Percentiles rank a stretch among this genome's conserved stretches.
Evolutionary conservation across 2,113 vertebrate species (phyloP).

Genomic region (Anoura caudifer): DNA sequence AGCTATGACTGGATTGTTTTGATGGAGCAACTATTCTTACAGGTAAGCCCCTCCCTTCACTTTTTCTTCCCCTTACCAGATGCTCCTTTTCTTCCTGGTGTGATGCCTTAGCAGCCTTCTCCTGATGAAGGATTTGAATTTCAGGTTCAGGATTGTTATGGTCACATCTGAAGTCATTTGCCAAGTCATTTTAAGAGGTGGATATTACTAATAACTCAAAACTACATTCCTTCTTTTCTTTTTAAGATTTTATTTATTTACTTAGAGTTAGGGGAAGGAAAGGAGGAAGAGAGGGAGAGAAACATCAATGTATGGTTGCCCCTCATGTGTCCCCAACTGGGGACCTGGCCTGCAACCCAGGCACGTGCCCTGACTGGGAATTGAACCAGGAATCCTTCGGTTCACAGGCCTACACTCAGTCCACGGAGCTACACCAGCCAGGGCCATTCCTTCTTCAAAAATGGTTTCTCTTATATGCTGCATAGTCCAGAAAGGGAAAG

Average conservation of each 20-base stretch:
- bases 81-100: background rate
- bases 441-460: background rate
- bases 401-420: too few species aligned
- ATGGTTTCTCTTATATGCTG: background rate
- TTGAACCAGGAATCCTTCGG: too few species aligned
- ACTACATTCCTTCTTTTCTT: background rate
- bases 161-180: background rate
- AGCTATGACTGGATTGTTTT: background rate
- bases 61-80: background rate
- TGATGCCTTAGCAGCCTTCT: background rate
- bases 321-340: too few species aligned
- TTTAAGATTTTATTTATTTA: too few species aligned
- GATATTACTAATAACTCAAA: background rate
- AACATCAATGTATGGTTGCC: too few species aligned
- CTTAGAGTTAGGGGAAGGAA: too few species aligned
- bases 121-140: background rate
- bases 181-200: constrained; percentile 22
- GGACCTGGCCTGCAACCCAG: too few species aligned
- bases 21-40: background rate
- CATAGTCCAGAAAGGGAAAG: background rate
- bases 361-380: too few species aligned
- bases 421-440: too few species aligned
- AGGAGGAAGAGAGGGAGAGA: too few species aligned
- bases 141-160: background rate
- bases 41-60: background rate